Percentiles rank a stretch among this genome's conserved stretches.
These are phyloP conservation scores for Drosophila cardini DNA, from an alignment of 1,140 invertebrate genomes.

Conservation along the genomic window DNA sequence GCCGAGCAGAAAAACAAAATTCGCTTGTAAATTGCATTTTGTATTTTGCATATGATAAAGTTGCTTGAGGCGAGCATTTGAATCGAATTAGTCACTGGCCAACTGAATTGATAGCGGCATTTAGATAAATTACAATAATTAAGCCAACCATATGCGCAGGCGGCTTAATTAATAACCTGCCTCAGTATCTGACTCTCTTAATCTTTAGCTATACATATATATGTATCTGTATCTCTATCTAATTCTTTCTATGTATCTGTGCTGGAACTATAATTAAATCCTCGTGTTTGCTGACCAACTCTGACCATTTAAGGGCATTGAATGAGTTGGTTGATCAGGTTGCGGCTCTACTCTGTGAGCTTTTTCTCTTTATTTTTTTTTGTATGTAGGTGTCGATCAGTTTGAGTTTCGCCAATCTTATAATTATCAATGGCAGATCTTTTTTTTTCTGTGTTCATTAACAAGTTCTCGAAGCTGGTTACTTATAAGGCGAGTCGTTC, in stretches of 20 bases:
- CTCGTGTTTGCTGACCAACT: constrained; percentile 31
- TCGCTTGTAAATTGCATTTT: constrained; percentile 63
- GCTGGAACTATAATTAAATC: constrained; percentile 56
- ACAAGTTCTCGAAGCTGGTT: constrained; percentile 60
- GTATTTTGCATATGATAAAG: constrained; percentile 57
- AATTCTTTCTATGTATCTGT: constrained; percentile 15
- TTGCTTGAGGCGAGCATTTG: constrained; percentile 45
- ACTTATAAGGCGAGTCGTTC: constrained; percentile 68
- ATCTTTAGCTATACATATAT: constrained; percentile 34
- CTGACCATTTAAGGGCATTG: constrained; percentile 74
- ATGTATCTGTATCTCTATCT: constrained; percentile 15
- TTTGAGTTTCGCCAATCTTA: constrained; percentile 62
- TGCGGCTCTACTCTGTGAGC: constrained; percentile 4
- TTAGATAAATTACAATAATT: constrained; percentile 81
- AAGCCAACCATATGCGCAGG: constrained; percentile 72
- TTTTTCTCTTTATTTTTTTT: neutral
- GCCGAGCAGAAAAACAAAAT: constrained; percentile 50
- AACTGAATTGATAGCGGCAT: constrained; percentile 64
- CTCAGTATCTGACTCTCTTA: constrained; percentile 1
- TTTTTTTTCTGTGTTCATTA: constrained; percentile 61
- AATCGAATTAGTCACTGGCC: constrained; percentile 63
- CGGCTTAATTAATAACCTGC: constrained; percentile 78
- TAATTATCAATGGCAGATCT: constrained; percentile 81
- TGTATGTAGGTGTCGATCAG: constrained; percentile 46
- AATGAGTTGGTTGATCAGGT: constrained; percentile 38